Percentiles rank a stretch among this genome's conserved stretches.
Evolutionary conservation across 2,113 vertebrate genomes (phyloP).

Genomic region (Siniperca chuatsi): DNA sequence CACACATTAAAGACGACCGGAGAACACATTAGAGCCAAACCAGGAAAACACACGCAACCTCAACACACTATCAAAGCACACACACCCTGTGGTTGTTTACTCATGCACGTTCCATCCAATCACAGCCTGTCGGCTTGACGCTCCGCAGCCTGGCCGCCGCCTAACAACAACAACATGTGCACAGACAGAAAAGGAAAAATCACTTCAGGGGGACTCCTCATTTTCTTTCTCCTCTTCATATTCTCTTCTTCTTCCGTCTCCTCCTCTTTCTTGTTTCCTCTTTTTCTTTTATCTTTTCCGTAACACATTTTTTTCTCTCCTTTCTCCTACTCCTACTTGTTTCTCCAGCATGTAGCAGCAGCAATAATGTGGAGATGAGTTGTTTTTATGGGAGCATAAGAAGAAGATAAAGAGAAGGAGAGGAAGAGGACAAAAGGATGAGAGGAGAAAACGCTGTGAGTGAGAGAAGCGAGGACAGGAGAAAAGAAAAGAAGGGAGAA

Average conservation of each 20-base stretch:
- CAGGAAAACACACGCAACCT: not conserved
- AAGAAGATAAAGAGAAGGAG: not conserved
- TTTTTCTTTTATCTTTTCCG: not conserved
- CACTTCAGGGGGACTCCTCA: not conserved
- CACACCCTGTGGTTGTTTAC: conserved; percentile 68
- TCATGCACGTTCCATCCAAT: conserved; percentile 74
- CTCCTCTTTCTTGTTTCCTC: not conserved
- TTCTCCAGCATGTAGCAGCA: not conserved
- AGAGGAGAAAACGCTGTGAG: not conserved
- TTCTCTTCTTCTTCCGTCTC: not conserved
- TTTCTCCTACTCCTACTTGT: not conserved
- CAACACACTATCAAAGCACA: conserved; percentile 13
- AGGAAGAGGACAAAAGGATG: not conserved
- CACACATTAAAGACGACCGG: conserved; percentile 1
- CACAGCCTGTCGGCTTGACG: conserved; percentile 63
- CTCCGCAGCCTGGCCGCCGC: conserved; percentile 61
- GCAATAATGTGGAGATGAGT: not conserved
- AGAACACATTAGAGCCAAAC: conserved; percentile 2
- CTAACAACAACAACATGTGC: conserved; percentile 68
- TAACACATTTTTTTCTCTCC: not conserved
- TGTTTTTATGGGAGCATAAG: not conserved
- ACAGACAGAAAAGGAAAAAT: not conserved
- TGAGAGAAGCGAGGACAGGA: not conserved
- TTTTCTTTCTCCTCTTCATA: conserved; percentile 7
- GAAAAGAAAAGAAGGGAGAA: not conserved